Evolutionary conservation across 1,140 invertebrate genomes (phyloP).

Genomic region (Lucilia cuprina): DNA sequence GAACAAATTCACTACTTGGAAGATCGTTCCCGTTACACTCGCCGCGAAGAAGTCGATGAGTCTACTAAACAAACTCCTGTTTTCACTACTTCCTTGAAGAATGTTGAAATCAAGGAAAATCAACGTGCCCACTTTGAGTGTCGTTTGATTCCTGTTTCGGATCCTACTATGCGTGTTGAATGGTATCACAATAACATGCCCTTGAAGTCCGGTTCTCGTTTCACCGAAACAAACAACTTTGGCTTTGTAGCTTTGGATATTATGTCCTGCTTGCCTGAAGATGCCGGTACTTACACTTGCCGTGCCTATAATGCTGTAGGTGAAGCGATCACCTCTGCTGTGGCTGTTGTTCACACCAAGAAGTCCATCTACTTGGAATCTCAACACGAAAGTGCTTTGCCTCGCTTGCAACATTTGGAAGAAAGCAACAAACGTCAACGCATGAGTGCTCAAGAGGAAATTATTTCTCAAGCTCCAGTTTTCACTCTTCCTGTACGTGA

Average conservation of each 20-base stretch:
- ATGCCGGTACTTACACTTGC: constrained; percentile 90
- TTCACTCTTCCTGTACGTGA: constrained; percentile 91
- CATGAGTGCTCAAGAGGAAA: constrained; percentile 76
- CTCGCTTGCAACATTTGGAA: constrained; percentile 85
- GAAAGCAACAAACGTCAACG: constrained; percentile 77
- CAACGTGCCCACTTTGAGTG: constrained; percentile 96
- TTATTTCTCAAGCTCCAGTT: constrained; percentile 85
- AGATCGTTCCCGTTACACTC: constrained; percentile 79
- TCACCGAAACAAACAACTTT: constrained; percentile 92
- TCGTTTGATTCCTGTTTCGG: constrained; percentile 93
- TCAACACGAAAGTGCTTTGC: constrained; percentile 82
- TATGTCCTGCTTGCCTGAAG: constrained; percentile 88
- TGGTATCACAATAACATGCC: constrained; percentile 96
- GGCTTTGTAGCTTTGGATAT: constrained; percentile 94
- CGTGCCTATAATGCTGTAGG: constrained; percentile 85
- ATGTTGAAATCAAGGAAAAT: constrained; percentile 92
- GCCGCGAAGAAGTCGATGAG: constrained; percentile 79
- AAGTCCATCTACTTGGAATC: constrained; percentile 87
- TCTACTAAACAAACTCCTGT: constrained; percentile 86
- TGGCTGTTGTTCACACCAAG: constrained; percentile 80
- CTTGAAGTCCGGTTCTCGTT: constrained; percentile 85
- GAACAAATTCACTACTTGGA: constrained; percentile 89
- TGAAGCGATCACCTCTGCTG: constrained; percentile 84
- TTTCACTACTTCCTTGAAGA: constrained; percentile 89
- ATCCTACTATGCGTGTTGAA: constrained; percentile 95